Evolutionary conservation across 2,888 invertebrate genomes (phyloP).

Genomic region (Eledone cirrhosa): DNA sequence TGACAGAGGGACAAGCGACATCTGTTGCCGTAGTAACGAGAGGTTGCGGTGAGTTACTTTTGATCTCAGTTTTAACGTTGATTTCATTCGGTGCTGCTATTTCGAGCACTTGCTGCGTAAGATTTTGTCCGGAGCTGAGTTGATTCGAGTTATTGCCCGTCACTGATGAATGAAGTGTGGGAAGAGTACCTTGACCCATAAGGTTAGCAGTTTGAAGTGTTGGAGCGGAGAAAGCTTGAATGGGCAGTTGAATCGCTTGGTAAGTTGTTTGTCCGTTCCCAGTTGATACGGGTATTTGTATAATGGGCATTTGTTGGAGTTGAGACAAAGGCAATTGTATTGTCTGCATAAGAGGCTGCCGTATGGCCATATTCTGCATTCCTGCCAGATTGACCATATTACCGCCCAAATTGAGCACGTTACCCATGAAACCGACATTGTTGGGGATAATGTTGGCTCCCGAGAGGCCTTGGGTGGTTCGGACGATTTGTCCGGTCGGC

Average conservation of each 20-base stretch:
- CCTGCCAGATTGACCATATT: conserved; percentile 50
- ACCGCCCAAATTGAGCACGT: conserved; percentile 57
- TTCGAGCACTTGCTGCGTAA: conserved; percentile 18
- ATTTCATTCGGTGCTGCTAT: conserved; percentile 10
- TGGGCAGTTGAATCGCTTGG: conserved; percentile 93
- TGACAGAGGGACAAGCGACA: not conserved
- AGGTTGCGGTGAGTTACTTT: conserved; percentile 21
- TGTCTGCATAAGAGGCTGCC: conserved; percentile 67
- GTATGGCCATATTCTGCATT: conserved; percentile 40
- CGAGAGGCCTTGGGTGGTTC: conserved; percentile 45
- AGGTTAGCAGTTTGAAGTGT: conserved; percentile 54
- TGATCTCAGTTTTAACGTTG: conserved; percentile 20
- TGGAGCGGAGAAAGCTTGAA: conserved; percentile 76
- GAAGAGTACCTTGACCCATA: not conserved
- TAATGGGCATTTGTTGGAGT: conserved; percentile 68
- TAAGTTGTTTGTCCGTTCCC: conserved; percentile 91
- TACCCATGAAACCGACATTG: conserved; percentile 43
- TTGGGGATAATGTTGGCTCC: conserved; percentile 40
- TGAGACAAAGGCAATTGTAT: conserved; percentile 74
- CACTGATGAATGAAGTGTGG: not conserved
- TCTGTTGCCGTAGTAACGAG: conserved; percentile 27
- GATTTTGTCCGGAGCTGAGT: not conserved
- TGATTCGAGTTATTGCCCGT: not conserved
- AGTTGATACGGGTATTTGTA: conserved; percentile 88
- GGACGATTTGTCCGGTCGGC: conserved; percentile 53